These are phyloP conservation scores for Diarsia brunnea DNA, from an alignment of 2,888 invertebrate genomes.

Conservation along the genomic window DNA sequence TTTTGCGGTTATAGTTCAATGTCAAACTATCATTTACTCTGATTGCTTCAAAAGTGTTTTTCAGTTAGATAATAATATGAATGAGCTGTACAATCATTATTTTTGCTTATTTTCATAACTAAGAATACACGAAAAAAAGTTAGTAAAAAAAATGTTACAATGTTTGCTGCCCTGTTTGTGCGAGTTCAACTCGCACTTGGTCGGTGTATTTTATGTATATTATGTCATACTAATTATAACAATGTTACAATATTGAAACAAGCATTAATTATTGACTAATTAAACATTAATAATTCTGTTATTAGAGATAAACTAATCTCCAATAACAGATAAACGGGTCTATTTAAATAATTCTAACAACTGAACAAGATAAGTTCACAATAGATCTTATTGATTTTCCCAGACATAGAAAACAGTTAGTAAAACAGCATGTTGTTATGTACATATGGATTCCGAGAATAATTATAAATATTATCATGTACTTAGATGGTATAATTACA, in stretches of 20 bases:
- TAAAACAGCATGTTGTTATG: slow-evolving; percentile 22
- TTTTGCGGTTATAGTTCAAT: slow-evolving; percentile 36
- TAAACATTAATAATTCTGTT: background rate
- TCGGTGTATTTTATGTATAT: too few species aligned
- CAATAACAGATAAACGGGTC: background rate
- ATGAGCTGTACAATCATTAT: background rate
- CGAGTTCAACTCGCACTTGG: too few species aligned
- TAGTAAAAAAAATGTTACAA: too few species aligned
- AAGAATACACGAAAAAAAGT: too few species aligned
- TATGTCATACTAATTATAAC: too few species aligned
- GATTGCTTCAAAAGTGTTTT: background rate
- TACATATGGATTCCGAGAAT: slow-evolving; percentile 24
- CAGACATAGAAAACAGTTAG: slow-evolving; percentile 9
- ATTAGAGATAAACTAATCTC: background rate
- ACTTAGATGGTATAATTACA: background rate
- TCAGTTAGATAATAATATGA: background rate
- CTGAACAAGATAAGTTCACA: slow-evolving; percentile 1
- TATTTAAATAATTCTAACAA: slow-evolving; percentile 3
- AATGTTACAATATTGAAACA: background rate
- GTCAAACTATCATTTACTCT: slow-evolving; percentile 12
- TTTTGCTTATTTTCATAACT: background rate
- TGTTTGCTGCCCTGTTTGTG: too few species aligned
- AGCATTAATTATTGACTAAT: background rate
- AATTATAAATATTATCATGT: slow-evolving; percentile 1
- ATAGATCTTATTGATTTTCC: slow-evolving; percentile 24